Base-by-base conservation (phyloP, 2,888 invertebrate genomes). In the Ischnus inquisitorius region DNA sequence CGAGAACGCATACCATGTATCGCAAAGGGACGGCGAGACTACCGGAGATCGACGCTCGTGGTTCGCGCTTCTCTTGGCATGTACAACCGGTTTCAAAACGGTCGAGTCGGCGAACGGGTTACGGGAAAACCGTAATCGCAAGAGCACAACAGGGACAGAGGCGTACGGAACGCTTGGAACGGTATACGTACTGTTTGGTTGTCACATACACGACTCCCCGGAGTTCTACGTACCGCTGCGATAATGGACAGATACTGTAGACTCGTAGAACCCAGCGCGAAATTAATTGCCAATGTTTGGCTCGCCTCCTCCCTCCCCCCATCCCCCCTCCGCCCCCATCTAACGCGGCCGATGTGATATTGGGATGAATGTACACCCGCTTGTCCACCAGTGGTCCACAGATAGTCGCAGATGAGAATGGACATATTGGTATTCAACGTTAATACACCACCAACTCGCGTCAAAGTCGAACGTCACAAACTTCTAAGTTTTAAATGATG, bases 271-370 rank as follows among this genome's bases (percentile, higher is more conserved):
- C 88, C 5, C 87, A 88, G 86, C 88, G 87, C 87, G 86, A 90
- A 91, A 91, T 91, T 91, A 91, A 91, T 91, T 91, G 91, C 89
- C 90, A 90, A 90, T 91, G 90, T 91, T 91, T 90, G 89, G 89
- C 79, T 83, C 88, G 87, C 86, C 84, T 85, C 85, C 84, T 88
- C 25, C 22, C 68, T 8, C 48, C 16, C 19, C 48, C 34, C 34
- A n/a, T 34, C 34, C 34, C 34, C 34, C 34, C 8, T 34, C 34
- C 8, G 34, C 5, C 34, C 34, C 8, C 34, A 34, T 8, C 34
- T 34, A 34, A 34, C 51, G 54, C 41, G 54, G 14, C 57, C 57
- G 71, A 54, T 48, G 79, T 75, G 67, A 79, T 75, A 51, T 39
- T 64, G 22, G 34, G 34, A 69, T 57, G 75, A 62, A 69, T 64